Evolutionary conservation across 2,113 vertebrate genomes (phyloP), one percentile per base, ranked within the genome.

Genomic region (Channa maculata): DNA sequence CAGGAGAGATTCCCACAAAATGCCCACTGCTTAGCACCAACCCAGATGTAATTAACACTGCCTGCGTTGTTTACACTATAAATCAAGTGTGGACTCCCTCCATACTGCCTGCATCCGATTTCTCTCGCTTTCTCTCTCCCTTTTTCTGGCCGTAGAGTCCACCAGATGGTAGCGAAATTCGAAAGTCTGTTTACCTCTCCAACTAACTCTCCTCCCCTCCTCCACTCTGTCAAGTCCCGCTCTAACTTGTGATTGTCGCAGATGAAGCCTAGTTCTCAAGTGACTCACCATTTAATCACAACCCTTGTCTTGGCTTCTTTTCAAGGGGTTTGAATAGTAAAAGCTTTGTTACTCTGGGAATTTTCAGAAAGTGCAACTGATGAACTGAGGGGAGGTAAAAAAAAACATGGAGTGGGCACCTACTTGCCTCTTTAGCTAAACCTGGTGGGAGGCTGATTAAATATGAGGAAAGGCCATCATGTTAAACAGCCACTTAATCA

Each of bases 401-500:
- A 58, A 43, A 66, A 41, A 33, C 57, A 48, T 60, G 39, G 51
- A 48, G 68, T 50, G 24, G n/a, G 33, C 49, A 67, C 75, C 82
- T 53, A 37, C 75, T 50, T 55, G 51, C 64, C 71, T 81, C 57
- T 84, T 75, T 61, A 70, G 79, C 50, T 67, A 49, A 75, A 73
- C 53, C 41, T 83, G 61, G 73, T 59, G 75, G 80, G 80, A 77
- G 71, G 72, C 74, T 86, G 80, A 88, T 85, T 89, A 72, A 80
- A 85, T 70, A 58, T 43, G 79, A 85, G 65, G 65, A 78, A 75
- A 81, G 82, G 43, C 77, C 75, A 71, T 77, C 58, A 55, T 84
- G 75, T 85, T 89, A 85, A 89, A 82, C 66, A 83, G 79, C 64
- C 72, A 75, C 75, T 88, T 89, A 82, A 87, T 90, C 84, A 86